Evolutionary conservation across 2,113 vertebrate species (phyloP).

Genomic region (Neolamprologus ventralis): DNA sequence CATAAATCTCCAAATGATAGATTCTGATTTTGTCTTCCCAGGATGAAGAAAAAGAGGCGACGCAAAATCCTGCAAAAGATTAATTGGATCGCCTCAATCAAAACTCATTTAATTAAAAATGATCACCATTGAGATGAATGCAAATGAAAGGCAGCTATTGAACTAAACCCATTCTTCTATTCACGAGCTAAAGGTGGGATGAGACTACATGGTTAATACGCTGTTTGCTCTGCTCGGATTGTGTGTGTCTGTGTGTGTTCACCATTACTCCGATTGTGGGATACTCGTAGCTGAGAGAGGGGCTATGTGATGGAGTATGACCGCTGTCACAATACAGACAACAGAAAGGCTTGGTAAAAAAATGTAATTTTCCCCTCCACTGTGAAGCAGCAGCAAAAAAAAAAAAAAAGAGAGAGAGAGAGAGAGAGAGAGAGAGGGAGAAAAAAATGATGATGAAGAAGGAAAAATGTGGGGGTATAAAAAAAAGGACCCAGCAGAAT

Average conservation of each 20-base stretch:
- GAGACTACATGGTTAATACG: slow-evolving; percentile 7
- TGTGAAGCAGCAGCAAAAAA: slow-evolving; percentile 26
- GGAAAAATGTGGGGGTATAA: background rate
- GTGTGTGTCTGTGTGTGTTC: background rate
- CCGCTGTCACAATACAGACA: slow-evolving; percentile 63
- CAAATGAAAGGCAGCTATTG: slow-evolving; percentile 22
- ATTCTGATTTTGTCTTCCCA: background rate
- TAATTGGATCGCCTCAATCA: background rate
- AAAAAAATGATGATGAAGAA: background rate
- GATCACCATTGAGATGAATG: slow-evolving; percentile 1
- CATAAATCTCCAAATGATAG: slow-evolving; percentile 3
- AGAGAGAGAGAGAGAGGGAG: background rate
- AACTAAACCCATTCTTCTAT: slow-evolving; percentile 31
- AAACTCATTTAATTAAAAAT: slow-evolving; percentile 21
- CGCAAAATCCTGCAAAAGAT: background rate
- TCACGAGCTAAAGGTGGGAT: slow-evolving; percentile 37
- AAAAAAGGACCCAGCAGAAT: slow-evolving; percentile 48
- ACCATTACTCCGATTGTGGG: slow-evolving; percentile 64
- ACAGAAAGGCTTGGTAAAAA: slow-evolving; percentile 57
- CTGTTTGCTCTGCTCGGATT: slow-evolving; percentile 4
- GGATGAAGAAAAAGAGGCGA: background rate
- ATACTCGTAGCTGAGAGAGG: slow-evolving; percentile 57
- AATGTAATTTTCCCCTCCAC: slow-evolving; percentile 57
- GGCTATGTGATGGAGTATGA: slow-evolving; percentile 57
- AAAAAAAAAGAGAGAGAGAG: background rate